These are phyloP conservation scores for Sinosuthora webbiana DNA, from an alignment of 2,113 vertebrate genomes.

Conservation along the genomic window DNA sequence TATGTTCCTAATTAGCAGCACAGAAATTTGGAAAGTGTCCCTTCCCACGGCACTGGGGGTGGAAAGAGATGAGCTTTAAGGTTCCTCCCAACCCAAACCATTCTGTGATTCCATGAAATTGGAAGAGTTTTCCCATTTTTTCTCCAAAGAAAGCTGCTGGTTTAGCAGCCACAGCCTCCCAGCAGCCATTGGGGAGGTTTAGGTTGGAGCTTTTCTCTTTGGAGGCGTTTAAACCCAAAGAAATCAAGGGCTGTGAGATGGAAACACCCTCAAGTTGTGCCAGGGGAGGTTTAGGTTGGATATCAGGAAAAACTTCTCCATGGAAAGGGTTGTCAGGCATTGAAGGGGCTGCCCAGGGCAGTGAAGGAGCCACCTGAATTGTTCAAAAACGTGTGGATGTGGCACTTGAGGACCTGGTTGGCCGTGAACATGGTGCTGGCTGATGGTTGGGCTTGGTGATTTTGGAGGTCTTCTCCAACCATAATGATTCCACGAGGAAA, in stretches of 20 bases:
- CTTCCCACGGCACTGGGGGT: neutral
- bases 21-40: neutral
- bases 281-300: neutral
- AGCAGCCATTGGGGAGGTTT: too few relatives aligned
- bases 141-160: neutral
- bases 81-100: neutral
- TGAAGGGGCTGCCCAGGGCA: neutral
- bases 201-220: neutral
- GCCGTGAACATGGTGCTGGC: neutral
- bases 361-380: neutral
- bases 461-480: neutral
- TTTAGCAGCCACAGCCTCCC: neutral
- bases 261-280: neutral
- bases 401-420: neutral
- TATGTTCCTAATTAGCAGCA: neutral
- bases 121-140: neutral
- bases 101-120: neutral
- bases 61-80: neutral
- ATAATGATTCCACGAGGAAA: accelerated
- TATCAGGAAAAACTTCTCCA: neutral
- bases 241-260: accelerated
- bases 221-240: neutral
- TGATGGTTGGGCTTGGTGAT: neutral
- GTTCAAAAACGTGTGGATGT: neutral
- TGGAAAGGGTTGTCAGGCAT: neutral